Evolutionary conservation across 2,113 vertebrate species (phyloP).

Genomic region (Notiomystis cincta): DNA sequence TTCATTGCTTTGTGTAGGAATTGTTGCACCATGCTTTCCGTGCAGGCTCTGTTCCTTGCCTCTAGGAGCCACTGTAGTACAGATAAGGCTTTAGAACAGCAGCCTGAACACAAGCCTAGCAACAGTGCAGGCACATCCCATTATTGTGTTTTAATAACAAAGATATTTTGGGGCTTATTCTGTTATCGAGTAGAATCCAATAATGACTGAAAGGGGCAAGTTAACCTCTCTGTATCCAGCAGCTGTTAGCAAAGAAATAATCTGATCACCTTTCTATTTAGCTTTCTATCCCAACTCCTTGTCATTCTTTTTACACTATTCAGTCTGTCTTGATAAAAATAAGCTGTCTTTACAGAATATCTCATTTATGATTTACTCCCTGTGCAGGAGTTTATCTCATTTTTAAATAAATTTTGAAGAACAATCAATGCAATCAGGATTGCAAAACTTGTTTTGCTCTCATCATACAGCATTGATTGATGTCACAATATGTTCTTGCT

Average conservation of each 20-base stretch:
- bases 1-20: not conserved
- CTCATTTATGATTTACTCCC: not conserved
- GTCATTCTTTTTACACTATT: not conserved
- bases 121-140: not conserved
- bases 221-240: slow-evolving; percentile 38
- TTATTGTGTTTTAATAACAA: not conserved
- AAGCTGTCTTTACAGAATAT: not conserved
- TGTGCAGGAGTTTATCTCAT: not conserved
- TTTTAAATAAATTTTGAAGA: not conserved
- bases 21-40: not conserved
- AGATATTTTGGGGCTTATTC: not conserved
- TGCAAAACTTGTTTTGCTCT: not conserved
- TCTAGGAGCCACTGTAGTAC: not conserved
- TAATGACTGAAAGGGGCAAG: not conserved
- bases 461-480: not conserved
- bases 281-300: not conserved
- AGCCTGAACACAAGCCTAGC: not conserved
- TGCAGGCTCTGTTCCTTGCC: not conserved
- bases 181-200: slow-evolving; percentile 4
- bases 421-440: not conserved
- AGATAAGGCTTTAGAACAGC: not conserved
- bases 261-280: not conserved
- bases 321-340: not conserved
- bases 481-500: not conserved
- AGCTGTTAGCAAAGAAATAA: slow-evolving; percentile 31